phyloP scores from a whole-genome alignment of 35 echinoderm and acorn worm genomes.

The Ophioderma brevispina region DNA sequence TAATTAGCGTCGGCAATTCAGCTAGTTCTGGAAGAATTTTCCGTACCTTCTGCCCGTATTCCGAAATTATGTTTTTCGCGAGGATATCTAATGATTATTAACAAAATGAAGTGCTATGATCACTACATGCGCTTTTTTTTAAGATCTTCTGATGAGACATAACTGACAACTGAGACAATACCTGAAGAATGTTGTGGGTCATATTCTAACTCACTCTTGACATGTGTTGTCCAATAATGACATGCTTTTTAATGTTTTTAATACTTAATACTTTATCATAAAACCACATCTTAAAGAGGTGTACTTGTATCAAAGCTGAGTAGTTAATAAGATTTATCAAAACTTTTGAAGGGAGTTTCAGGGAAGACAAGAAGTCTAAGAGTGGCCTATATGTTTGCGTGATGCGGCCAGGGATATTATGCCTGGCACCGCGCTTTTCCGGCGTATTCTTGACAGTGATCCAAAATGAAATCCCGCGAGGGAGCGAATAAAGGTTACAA shows the following conservation, averaged over 20 bases:
- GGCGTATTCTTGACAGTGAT: neutral
- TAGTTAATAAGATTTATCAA: neutral
- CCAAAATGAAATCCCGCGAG: neutral
- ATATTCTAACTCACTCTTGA: no score
- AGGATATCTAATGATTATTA: no score
- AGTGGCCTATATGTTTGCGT: constrained; percentile 7
- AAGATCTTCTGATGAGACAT: no score
- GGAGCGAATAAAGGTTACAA: neutral
- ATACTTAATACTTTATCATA: neutral
- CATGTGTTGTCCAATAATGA: no score
- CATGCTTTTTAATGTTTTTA: neutral
- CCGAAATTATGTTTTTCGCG: no score
- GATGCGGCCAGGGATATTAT: neutral
- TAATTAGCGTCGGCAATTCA: no score
- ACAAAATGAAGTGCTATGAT: no score
- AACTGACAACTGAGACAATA: no score
- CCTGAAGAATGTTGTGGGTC: no score
- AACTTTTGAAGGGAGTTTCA: constrained; percentile 7
- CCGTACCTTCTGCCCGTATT: no score
- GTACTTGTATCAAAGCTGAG: neutral
- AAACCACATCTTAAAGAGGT: neutral
- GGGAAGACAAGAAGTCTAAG: neutral
- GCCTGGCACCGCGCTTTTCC: constrained; percentile 1
- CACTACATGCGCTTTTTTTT: no score
- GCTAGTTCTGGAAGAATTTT: no score